These are phyloP conservation scores for Nyctibius grandis DNA, from an alignment of 2,797 vertebrate species.

Conservation along the genomic window DNA sequence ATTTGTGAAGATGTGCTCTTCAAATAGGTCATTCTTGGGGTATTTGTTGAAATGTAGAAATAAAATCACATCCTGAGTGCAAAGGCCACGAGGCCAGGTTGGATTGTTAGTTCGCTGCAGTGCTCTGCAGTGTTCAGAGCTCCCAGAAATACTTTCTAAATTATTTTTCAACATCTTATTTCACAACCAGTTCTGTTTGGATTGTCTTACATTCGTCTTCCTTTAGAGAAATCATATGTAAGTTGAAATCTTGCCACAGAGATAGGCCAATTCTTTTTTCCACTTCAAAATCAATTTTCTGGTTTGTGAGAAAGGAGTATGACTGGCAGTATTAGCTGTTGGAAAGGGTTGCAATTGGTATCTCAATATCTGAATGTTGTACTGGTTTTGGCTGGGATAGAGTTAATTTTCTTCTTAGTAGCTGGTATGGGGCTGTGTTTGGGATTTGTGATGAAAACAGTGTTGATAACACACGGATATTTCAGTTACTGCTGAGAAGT, in stretches of 20 bases:
- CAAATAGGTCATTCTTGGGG: not conserved
- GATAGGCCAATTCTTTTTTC: not conserved
- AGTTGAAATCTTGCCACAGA: not conserved
- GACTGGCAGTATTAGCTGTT: not conserved
- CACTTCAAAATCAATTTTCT: not conserved
- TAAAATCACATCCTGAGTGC: not conserved
- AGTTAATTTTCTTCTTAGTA: not conserved
- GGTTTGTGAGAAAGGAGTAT: not conserved
- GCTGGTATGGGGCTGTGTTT: not conserved
- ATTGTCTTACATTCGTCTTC: not conserved
- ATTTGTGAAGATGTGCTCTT: not conserved
- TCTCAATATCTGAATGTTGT: not conserved
- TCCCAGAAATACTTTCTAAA: not conserved
- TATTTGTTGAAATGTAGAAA: not conserved
- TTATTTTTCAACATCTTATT: not conserved
- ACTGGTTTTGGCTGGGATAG: not conserved
- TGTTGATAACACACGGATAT: not conserved
- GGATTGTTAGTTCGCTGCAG: rapidly evolving
- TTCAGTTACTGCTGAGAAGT: not conserved
- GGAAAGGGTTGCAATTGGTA: not conserved
- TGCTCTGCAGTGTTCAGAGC: not conserved
- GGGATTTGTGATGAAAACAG: not conserved
- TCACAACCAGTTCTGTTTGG: not conserved
- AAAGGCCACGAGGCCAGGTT: not conserved
- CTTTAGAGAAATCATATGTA: not conserved